Percentiles rank a stretch among this genome's conserved stretches.
Conservation (phyloP, 2,113 vertebrate species). For the Nyctibius bracteatus region DNA sequence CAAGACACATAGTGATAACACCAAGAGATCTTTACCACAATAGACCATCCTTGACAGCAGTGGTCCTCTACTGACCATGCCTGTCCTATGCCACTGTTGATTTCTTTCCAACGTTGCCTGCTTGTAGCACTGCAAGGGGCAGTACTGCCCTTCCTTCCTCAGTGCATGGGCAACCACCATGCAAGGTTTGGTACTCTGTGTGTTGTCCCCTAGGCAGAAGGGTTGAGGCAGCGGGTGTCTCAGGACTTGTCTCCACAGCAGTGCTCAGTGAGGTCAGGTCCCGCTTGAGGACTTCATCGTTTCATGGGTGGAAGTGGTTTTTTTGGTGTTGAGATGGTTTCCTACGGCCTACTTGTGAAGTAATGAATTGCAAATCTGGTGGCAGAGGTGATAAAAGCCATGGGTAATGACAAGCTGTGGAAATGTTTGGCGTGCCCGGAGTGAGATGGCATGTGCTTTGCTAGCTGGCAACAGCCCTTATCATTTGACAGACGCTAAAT, state of each 20-base stretch:
- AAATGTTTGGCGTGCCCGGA: background rate
- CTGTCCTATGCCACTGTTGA: accelerated
- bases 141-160: background rate
- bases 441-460: background rate
- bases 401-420: background rate
- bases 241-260: background rate
- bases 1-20: accelerated
- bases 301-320: background rate
- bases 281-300: background rate
- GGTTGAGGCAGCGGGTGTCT: background rate
- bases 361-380: background rate
- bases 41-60: background rate
- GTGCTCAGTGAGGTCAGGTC: background rate
- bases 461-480: background rate
- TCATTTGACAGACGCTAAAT: background rate
- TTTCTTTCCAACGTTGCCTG: background rate
- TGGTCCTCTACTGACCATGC: background rate
- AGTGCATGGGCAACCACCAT: accelerated
- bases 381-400: background rate
- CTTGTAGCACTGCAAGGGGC: accelerated
- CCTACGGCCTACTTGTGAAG: background rate
- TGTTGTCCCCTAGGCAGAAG: background rate
- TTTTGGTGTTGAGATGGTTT: background rate
- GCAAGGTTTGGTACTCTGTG: background rate
- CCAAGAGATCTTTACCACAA: background rate